Evolutionary conservation across 1,140 invertebrate genomes (phyloP).

Genomic region (Drosophila sucinea): DNA sequence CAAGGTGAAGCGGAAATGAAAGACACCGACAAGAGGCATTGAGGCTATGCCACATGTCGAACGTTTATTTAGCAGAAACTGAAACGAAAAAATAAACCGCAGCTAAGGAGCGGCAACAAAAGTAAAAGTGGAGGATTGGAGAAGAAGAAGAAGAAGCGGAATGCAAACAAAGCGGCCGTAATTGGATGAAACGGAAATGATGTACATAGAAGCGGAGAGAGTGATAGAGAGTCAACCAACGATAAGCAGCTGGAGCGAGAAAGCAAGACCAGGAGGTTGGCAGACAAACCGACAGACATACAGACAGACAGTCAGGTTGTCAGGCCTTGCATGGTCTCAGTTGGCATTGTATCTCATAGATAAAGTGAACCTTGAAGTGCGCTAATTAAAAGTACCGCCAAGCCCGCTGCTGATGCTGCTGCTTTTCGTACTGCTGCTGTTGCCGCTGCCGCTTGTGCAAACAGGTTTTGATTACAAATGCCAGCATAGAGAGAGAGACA

Average conservation of each 20-base stretch:
- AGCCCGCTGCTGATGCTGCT: conserved; percentile 10
- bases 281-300: not conserved
- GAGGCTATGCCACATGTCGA: conserved; percentile 18
- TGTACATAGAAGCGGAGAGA: conserved; percentile 28
- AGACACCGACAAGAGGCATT: conserved; percentile 9
- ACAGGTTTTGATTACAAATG: conserved; percentile 27
- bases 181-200: conserved; percentile 60
- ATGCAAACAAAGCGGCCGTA: conserved; percentile 52
- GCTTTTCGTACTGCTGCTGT: not conserved
- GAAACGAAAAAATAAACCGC: conserved; percentile 11
- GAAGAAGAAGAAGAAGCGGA: conserved; percentile 19
- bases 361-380: conserved; percentile 50
- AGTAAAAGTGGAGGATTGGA: not conserved
- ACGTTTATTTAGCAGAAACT: conserved; percentile 25
- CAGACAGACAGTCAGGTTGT: not conserved
- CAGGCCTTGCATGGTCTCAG: conserved; percentile 2
- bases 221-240: not conserved
- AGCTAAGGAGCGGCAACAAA: conserved; percentile 9
- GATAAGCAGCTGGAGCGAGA: not conserved
- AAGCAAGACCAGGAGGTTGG: not conserved
- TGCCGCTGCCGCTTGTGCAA: conserved; percentile 9
- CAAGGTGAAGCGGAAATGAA: conserved; percentile 22
- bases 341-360: conserved; percentile 32
- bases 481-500: not conserved
- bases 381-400: conserved; percentile 59